A percentile compares a stretch with the other conserved stretches of the same genome.
phyloP scores from a whole-genome alignment of 2,113 vertebrate species.

The Halcyon senegalensis region DNA sequence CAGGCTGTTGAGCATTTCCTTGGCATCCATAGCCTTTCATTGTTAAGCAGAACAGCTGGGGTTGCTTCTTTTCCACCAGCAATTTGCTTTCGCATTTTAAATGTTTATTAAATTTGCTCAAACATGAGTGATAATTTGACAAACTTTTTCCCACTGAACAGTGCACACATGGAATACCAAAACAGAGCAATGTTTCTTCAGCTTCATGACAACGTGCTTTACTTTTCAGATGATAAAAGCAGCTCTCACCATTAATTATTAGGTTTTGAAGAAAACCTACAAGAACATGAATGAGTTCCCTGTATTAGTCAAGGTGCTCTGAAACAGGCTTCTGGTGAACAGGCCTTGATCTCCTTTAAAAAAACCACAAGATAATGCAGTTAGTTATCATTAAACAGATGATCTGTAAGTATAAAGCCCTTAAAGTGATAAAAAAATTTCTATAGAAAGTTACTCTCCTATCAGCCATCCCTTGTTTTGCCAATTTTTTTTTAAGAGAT shows the following conservation, averaged over 20 bases:
- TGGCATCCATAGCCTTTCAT: not conserved
- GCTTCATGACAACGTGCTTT: not conserved
- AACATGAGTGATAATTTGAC: not conserved
- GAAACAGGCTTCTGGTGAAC: not conserved
- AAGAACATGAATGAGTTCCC: not conserved
- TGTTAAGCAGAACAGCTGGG: not conserved
- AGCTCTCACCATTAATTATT: not conserved
- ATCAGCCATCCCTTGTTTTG: not conserved
- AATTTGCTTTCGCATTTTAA: not conserved
- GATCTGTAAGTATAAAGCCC: not conserved
- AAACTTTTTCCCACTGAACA: not conserved
- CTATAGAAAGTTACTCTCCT: not conserved
- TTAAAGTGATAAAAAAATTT: not conserved
- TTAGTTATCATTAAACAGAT: not conserved
- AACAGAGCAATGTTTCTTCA: not conserved
- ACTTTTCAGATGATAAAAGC: not conserved
- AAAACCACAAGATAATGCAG: not conserved
- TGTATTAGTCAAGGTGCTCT: not conserved
- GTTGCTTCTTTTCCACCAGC: not conserved
- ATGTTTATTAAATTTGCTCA: not conserved
- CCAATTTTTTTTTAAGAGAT: not conserved
- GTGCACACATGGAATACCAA: not conserved
- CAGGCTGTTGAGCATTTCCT: not conserved
- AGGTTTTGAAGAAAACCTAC: not conserved
- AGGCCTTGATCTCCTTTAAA: not conserved